phyloP scores from a whole-genome alignment of 92 coral and sea anemone genomes.

The Galaxea fascicularis region DNA sequence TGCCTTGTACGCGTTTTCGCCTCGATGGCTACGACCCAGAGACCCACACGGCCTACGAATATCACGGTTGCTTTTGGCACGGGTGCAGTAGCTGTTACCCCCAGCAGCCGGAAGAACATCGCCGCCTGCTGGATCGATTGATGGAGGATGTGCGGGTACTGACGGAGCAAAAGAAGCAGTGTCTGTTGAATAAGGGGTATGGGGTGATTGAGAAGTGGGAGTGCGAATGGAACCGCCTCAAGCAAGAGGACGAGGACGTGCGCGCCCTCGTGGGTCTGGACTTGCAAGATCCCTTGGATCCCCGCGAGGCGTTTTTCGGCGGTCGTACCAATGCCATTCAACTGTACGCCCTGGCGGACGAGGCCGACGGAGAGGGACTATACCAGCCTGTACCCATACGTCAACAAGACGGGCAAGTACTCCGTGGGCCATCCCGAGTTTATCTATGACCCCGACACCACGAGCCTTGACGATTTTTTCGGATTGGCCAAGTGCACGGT shows the following conservation, averaged over 20 bases:
- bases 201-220: background rate
- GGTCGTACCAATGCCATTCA: too few relatives aligned
- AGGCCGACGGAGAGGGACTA: too few relatives aligned
- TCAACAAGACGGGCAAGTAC: too few relatives aligned
- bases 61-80: background rate
- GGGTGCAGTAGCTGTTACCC: background rate
- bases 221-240: background rate
- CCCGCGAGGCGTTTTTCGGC: too few relatives aligned
- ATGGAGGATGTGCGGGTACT: background rate
- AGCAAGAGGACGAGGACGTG: background rate
- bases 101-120: background rate
- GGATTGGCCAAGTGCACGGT: background rate
- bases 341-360: too few relatives aligned
- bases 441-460: too few relatives aligned
- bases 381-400: too few relatives aligned
- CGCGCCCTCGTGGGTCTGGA: background rate
- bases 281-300: too few relatives aligned
- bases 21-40: background rate
- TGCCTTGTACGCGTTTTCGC: too few relatives aligned
- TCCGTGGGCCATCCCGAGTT: too few relatives aligned
- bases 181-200: background rate
- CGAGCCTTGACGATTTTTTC: background rate
- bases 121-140: background rate
- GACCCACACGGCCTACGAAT: background rate
- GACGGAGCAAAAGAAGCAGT: background rate